Percentiles rank a stretch among this genome's conserved stretches.
These are phyloP conservation scores for Lacerta bilineata DNA, from an alignment of 2,797 vertebrate species.

Conservation along the genomic window DNA sequence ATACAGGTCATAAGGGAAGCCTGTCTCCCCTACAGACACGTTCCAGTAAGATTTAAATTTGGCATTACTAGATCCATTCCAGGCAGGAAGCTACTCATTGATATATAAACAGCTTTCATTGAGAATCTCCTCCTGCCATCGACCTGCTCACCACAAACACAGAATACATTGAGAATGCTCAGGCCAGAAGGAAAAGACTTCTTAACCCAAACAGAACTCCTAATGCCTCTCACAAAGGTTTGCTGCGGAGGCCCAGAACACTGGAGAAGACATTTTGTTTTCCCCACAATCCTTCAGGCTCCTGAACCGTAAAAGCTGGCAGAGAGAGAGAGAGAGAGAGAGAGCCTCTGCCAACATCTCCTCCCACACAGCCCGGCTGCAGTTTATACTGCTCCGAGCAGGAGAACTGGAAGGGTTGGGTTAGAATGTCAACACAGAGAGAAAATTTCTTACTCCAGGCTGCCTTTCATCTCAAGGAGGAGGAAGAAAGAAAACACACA, in stretches of 20 bases:
- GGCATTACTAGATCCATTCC: slow-evolving; percentile 17
- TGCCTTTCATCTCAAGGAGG: slow-evolving; percentile 76
- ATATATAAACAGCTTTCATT: slow-evolving; percentile 18
- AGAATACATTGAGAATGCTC: not conserved
- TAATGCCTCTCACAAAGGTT: not conserved
- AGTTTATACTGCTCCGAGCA: slow-evolving; percentile 75
- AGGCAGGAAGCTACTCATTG: slow-evolving; percentile 24
- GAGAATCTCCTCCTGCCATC: not conserved
- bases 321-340: slow-evolving; percentile 61
- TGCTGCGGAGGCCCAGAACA: not conserved
- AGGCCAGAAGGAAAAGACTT: not conserved
- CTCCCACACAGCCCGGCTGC: slow-evolving; percentile 76
- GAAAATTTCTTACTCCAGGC: slow-evolving; percentile 68
- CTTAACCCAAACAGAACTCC: not conserved
- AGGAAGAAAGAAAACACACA: not conserved
- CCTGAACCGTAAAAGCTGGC: slow-evolving; percentile 73
- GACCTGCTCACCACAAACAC: slow-evolving; percentile 4
- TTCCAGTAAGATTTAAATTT: slow-evolving; percentile 9
- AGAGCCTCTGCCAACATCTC: slow-evolving; percentile 74
- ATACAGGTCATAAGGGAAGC: not conserved
- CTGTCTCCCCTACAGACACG: not conserved
- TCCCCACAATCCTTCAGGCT: slow-evolving; percentile 72
- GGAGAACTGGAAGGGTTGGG: slow-evolving; percentile 71
- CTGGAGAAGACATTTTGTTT: slow-evolving; percentile 45
- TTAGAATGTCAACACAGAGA: slow-evolving; percentile 73